Evolutionary conservation across 2,113 vertebrate genomes (phyloP).

Genomic region (Semnornis frantzii): DNA sequence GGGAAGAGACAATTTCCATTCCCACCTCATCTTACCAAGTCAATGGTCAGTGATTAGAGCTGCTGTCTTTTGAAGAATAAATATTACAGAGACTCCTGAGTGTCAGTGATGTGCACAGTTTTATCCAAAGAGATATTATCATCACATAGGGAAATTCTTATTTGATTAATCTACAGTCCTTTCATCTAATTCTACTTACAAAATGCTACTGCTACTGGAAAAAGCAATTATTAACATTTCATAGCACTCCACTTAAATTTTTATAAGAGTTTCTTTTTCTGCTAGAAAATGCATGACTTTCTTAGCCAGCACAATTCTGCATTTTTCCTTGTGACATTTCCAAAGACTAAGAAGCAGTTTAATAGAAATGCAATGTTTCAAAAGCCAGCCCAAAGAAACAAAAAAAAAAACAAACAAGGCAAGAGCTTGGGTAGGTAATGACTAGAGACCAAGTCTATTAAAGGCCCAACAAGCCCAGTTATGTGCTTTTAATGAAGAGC

Average conservation of each 20-base stretch:
- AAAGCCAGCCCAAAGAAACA: background rate
- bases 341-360: background rate
- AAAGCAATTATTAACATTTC: conserved; percentile 33
- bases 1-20: background rate
- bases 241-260: conserved; percentile 8
- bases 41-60: background rate
- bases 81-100: background rate
- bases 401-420: background rate
- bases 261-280: conserved; percentile 3
- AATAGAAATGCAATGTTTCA: background rate
- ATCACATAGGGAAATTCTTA: background rate
- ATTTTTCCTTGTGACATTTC: background rate
- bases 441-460: background rate
- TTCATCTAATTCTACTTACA: conserved; percentile 20
- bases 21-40: background rate
- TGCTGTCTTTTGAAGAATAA: background rate
- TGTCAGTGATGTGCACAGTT: background rate
- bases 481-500: background rate
- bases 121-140: background rate
- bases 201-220: conserved; percentile 1
- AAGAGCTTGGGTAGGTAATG: background rate
- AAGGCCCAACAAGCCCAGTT: background rate
- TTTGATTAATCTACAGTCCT: background rate
- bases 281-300: background rate
- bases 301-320: background rate